Evolutionary conservation across 2,113 vertebrate genomes (phyloP).

Genomic region (Gadus chalcogrammus): DNA sequence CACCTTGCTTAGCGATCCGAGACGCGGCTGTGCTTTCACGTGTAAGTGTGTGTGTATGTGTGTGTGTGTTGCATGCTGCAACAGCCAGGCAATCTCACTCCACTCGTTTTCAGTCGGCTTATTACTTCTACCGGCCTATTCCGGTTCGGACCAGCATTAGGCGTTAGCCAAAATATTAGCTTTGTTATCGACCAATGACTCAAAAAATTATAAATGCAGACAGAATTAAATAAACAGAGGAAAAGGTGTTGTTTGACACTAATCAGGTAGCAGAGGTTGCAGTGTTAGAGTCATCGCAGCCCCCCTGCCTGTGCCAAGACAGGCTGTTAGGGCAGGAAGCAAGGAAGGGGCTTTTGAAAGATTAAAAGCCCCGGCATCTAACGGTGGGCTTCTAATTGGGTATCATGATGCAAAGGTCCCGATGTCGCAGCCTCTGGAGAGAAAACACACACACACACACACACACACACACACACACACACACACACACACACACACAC

Average conservation of each 20-base stretch:
- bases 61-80: conserved; percentile 1
- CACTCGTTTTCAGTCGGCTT: neutral
- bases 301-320: conserved; percentile 36
- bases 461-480: neutral
- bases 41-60: no score
- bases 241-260: neutral
- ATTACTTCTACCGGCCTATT: neutral
- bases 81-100: neutral
- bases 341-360: conserved; percentile 34
- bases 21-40: conserved; percentile 7
- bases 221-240: neutral
- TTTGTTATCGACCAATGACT: neutral
- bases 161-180: neutral
- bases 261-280: conserved; percentile 20
- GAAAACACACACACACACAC: neutral
- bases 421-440: conserved; percentile 19
- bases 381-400: conserved; percentile 20
- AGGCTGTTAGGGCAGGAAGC: conserved; percentile 28
- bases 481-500: neutral
- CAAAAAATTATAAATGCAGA: neutral
- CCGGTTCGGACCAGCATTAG: neutral
- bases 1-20: conserved; percentile 49
- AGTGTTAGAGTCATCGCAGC: conserved; percentile 25
- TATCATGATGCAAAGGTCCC: conserved; percentile 1
- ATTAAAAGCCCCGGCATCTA: conserved; percentile 39